Evolutionary conservation across 2,797 vertebrate genomes (phyloP).

Genomic region (Syncerus caffer): DNA sequence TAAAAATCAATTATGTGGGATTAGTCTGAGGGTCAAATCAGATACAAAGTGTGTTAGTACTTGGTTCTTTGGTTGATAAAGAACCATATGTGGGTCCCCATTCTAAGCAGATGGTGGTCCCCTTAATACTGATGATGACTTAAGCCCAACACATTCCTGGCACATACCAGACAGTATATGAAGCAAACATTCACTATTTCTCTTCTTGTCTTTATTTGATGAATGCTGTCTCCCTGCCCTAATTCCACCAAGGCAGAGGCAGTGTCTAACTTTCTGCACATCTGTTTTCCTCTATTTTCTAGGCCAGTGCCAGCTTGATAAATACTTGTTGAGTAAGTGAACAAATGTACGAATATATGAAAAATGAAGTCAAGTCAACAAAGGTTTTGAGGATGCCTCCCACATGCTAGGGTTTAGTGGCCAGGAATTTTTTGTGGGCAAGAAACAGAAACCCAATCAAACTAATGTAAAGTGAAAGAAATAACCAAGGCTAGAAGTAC

Average conservation of each 20-base stretch:
- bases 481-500: background rate
- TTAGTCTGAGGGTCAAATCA: background rate
- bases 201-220: background rate
- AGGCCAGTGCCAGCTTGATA: background rate
- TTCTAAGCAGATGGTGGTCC: background rate
- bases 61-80: background rate
- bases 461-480: background rate
- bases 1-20: background rate
- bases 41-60: background rate
- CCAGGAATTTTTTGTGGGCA: background rate
- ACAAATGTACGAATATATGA: background rate
- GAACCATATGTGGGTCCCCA: background rate
- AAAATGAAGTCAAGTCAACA: background rate
- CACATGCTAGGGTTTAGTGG: background rate
- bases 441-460: slow-evolving; percentile 15
- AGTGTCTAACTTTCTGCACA: background rate
- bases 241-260: background rate
- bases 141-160: background rate
- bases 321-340: background rate
- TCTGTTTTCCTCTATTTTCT: background rate
- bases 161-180: no score
- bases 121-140: background rate
- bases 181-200: background rate
- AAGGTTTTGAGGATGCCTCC: background rate
- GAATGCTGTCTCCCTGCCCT: background rate